Percentiles rank a stretch among this genome's conserved stretches.
Conservation (phyloP, 2,113 vertebrate genomes). For the Elephantulus edwardii region DNA sequence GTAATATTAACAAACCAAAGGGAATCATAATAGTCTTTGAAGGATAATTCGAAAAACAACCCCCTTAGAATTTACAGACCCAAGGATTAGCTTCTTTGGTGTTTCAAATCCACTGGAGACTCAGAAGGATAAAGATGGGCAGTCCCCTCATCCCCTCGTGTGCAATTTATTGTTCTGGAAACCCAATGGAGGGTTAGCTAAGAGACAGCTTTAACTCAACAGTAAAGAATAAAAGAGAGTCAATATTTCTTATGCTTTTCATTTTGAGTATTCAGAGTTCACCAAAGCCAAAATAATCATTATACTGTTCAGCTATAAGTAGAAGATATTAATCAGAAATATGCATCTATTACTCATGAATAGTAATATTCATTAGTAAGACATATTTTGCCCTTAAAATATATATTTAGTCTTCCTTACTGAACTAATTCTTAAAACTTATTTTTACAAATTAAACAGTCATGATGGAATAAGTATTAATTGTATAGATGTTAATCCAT, state of each 20-base stretch:
- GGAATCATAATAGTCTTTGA: background rate
- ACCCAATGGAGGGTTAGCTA: too few species aligned
- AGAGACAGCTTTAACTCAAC: too few species aligned
- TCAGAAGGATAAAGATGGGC: too few species aligned
- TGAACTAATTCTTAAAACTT: background rate
- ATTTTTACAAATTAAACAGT: background rate
- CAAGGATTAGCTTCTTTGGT: too few species aligned
- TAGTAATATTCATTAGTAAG: too few species aligned
- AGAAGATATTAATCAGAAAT: background rate
- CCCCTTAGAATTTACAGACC: background rate
- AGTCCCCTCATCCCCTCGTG: too few species aligned
- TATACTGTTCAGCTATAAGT: background rate
- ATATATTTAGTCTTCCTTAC: background rate
- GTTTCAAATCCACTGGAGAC: too few species aligned
- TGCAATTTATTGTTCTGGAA: too few species aligned
- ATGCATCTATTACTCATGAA: background rate
- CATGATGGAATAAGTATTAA: too few species aligned
- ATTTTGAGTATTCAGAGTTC: background rate
- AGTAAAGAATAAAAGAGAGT: too few species aligned
- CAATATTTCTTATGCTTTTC: background rate
- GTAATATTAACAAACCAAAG: background rate
- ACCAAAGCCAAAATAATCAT: background rate
- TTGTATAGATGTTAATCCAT: too few species aligned
- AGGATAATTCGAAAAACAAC: background rate
- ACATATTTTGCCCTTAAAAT: background rate